Conservation (phyloP, 2,888 invertebrate species). For the Hypercompe scribonia region DNA sequence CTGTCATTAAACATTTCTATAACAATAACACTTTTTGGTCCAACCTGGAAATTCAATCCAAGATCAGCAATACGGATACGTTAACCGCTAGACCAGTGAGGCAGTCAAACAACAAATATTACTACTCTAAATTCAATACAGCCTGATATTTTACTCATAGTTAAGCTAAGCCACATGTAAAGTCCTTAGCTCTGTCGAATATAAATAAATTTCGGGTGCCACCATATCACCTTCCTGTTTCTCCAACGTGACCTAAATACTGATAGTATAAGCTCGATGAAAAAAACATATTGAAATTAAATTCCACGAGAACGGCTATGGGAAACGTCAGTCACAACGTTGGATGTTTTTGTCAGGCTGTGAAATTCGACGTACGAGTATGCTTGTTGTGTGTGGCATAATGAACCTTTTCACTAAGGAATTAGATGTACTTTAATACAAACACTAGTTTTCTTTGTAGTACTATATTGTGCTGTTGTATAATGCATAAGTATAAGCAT, state of each 20-base stretch:
- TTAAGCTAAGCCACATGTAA: not conserved
- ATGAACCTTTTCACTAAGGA: not conserved
- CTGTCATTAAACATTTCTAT: too few relatives aligned
- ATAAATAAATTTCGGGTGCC: conserved; percentile 1
- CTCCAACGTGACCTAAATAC: conserved; percentile 49
- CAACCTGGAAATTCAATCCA: too few relatives aligned
- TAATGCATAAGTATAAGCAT: too few relatives aligned
- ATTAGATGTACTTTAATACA: not conserved
- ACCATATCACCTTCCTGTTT: conserved; percentile 18
- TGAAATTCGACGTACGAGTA: not conserved
- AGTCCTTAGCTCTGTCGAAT: not conserved
- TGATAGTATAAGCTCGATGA: conserved; percentile 32
- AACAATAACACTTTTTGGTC: too few relatives aligned
- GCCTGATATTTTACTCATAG: not conserved
- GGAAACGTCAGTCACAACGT: conserved; percentile 26
- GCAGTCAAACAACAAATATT: too few relatives aligned
- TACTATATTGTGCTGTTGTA: not conserved
- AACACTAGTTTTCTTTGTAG: not conserved
- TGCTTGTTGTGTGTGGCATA: not conserved
- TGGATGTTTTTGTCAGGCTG: conserved; percentile 14
- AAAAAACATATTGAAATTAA: conserved; percentile 56
- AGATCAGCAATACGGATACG: too few relatives aligned
- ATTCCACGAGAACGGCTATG: conserved; percentile 37
- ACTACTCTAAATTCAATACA: not conserved
- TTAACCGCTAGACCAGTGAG: too few relatives aligned